Evolutionary conservation across 1,140 invertebrate species (phyloP).

Genomic region (Caenorhabditis inopinata): DNA sequence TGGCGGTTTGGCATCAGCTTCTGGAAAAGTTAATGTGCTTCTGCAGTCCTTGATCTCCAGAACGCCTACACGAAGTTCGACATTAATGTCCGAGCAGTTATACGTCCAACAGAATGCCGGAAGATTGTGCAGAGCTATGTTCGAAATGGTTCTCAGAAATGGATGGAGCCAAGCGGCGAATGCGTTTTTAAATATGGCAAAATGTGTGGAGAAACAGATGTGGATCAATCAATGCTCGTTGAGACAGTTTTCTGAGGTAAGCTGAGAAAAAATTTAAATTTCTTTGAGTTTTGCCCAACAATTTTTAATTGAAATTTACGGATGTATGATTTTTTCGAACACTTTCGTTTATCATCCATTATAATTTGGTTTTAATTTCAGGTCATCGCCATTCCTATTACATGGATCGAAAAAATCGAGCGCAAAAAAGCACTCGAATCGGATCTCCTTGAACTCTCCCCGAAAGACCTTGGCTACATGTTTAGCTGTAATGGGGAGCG

Average conservation of each 20-base stretch:
- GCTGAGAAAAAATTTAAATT: too few species aligned
- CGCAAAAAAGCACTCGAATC: conserved; percentile 71
- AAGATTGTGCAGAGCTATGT: conserved; percentile 84
- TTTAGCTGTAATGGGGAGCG: conserved; percentile 48
- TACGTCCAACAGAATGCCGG: conserved; percentile 75
- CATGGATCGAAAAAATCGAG: conserved; percentile 82
- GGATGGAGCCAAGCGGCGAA: conserved; percentile 85
- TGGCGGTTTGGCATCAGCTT: conserved; percentile 81
- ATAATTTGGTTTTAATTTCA: conserved; percentile 35
- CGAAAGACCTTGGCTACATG: conserved; percentile 77
- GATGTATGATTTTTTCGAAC: background rate
- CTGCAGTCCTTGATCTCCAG: conserved; percentile 71
- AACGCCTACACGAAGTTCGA: conserved; percentile 52
- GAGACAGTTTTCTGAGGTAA: conserved; percentile 77
- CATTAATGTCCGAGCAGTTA: conserved; percentile 56
- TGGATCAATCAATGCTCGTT: conserved; percentile 86
- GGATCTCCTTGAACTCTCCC: conserved; percentile 80
- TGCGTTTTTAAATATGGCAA: conserved; percentile 77
- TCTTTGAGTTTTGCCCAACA: too few species aligned
- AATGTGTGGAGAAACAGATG: conserved; percentile 77
- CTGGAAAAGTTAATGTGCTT: conserved; percentile 95
- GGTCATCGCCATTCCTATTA: conserved; percentile 71
- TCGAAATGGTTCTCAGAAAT: conserved; percentile 85
- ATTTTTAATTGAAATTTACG: too few species aligned
- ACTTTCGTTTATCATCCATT: background rate